Evolutionary conservation across 2,113 vertebrate genomes (phyloP), one percentile per base, ranked within the genome.

Genomic region (Ptychochromis oligacanthus): DNA sequence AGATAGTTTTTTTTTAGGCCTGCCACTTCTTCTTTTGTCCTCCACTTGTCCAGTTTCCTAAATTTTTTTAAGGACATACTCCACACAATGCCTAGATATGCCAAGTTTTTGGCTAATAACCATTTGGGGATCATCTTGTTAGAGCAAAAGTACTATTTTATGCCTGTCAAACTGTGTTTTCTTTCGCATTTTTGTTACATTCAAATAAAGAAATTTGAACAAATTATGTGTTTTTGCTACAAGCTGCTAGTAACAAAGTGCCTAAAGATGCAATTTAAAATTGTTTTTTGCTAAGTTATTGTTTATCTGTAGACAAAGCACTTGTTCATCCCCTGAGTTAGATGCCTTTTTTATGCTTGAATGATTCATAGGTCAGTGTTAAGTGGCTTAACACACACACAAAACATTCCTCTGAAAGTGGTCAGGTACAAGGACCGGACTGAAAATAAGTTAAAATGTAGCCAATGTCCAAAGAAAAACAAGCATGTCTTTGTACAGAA

Each of bases 51-150:
- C 12, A 4, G 2, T 40, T 40, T 43, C 40, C 28, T 31, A 2
- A 31, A 31, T 3, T 31, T 31, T n/a, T 31, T 31, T 31, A 31
- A 31, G 28, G 28, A 31, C 28, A 31, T 4, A 31, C 28, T 64
- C 34, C 7, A 0, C 61, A 64, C 34, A 4, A 64, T 64, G 36
- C 5, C 40, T 34, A 40, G n/a, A 64, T 64, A 64, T 40, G 20
- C 20, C 36, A 64, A 20, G n/a, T 40, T 40, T 64, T 40, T 22
- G n/a, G 2, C 61, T 64, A 46, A 46, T 4, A 67, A 38, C 22
- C 46, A 4, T 0, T 0, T 67, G 38, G 0, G 22, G 46, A 18
- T 46, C 64, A 31, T 17, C 22, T 0, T 67, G 0, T 26, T 17
- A 38, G 38, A 43, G 14, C 64, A 67, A 26, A 67, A 46, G 14